Evolutionary conservation across 2,113 vertebrate species (phyloP).

Genomic region (Bolborhynchus lineola): DNA sequence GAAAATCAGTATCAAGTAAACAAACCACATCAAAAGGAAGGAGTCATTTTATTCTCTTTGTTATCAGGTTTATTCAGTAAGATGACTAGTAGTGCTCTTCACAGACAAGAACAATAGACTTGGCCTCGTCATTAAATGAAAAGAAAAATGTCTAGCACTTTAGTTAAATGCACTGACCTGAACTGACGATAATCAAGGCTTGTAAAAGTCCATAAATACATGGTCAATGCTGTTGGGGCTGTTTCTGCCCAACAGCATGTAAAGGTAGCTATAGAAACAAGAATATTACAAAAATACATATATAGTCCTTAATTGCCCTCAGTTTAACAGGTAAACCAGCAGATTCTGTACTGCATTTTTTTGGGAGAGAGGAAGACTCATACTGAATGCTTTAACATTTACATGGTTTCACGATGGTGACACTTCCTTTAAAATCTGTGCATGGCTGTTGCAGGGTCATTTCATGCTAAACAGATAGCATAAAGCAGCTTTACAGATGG

Average conservation of each 20-base stretch:
- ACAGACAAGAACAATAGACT: constrained; percentile 25
- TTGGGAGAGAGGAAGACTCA: neutral
- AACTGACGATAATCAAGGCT: constrained; percentile 34
- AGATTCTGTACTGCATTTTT: neutral
- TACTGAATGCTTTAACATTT: neutral
- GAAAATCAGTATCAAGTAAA: constrained; percentile 33
- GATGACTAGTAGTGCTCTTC: constrained; percentile 42
- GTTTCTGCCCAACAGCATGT: constrained; percentile 5
- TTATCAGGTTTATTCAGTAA: constrained; percentile 16
- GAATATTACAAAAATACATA: constrained; percentile 4
- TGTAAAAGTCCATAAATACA: constrained; percentile 13
- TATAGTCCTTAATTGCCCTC: constrained; percentile 34
- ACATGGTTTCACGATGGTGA: neutral
- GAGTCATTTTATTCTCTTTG: constrained; percentile 15
- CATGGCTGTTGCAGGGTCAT: neutral
- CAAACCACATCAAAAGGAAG: constrained; percentile 22
- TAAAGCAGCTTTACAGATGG: neutral
- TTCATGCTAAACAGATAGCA: neutral
- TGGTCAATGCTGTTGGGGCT: neutral
- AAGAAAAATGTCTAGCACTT: constrained; percentile 32
- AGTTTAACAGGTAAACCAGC: constrained; percentile 12
- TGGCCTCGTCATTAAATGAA: constrained; percentile 4
- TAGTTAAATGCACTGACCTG: constrained; percentile 24
- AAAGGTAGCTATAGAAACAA: constrained; percentile 56
- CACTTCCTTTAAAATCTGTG: neutral